phyloP scores from a whole-genome alignment of 2,888 invertebrate species.

The Athalia rosae region DNA sequence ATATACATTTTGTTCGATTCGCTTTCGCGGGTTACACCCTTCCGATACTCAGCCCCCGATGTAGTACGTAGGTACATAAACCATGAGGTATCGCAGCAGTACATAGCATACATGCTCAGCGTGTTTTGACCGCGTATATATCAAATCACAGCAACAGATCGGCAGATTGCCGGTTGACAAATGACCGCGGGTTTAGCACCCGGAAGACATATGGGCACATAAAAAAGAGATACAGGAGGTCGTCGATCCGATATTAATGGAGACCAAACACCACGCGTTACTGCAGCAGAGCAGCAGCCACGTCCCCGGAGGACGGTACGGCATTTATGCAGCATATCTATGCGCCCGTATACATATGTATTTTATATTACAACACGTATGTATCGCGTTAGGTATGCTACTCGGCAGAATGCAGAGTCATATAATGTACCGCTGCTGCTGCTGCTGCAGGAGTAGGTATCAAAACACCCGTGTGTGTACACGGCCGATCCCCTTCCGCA shows the following conservation, averaged over 20 bases:
- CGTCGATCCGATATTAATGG: slow-evolving; percentile 72
- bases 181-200: slow-evolving; percentile 64
- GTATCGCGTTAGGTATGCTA: neutral
- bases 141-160: slow-evolving; percentile 65
- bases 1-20: neutral
- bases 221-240: slow-evolving; percentile 60
- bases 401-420: slow-evolving; percentile 30
- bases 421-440: slow-evolving; percentile 27
- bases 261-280: slow-evolving; percentile 72
- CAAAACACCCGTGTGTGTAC: slow-evolving; percentile 60
- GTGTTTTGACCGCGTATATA: slow-evolving; percentile 48
- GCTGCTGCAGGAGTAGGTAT: neutral
- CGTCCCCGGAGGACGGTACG: slow-evolving; percentile 26
- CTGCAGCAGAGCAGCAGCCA: neutral
- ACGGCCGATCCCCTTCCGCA: slow-evolving; percentile 60
- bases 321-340: slow-evolving; percentile 31
- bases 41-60: neutral
- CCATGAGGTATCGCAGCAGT: neutral
- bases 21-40: neutral
- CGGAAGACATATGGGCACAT: slow-evolving; percentile 71
- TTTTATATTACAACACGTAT: neutral
- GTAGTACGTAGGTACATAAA: neutral
- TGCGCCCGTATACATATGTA: neutral
- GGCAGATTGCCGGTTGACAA: slow-evolving; percentile 71
- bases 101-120: neutral